Percentiles rank a stretch among this genome's conserved stretches.
These are phyloP conservation scores for Fragum sueziense DNA, from an alignment of 2,888 invertebrate species.

Conservation along the genomic window DNA sequence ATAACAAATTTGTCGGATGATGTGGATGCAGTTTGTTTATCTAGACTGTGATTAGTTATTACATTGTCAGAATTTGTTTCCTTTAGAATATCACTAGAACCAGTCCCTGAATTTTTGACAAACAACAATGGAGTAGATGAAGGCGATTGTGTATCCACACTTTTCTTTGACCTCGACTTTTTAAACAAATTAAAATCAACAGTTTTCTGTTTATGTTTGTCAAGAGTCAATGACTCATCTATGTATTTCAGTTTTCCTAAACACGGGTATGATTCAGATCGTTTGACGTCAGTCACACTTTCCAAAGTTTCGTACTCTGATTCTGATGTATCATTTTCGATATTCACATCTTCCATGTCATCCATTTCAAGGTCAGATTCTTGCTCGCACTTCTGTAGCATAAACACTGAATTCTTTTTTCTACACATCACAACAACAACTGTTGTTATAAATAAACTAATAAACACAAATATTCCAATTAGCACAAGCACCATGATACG, in stretches of 20 bases:
- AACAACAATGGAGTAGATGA: slow-evolving; percentile 14
- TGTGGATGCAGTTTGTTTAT: slow-evolving; percentile 7
- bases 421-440: slow-evolving; percentile 78
- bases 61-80: background rate
- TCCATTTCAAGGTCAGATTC: slow-evolving; percentile 76
- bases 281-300: background rate
- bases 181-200: background rate
- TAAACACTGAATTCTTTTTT: slow-evolving; percentile 80
- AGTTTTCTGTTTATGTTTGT: background rate
- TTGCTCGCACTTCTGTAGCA: slow-evolving; percentile 75
- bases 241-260: slow-evolving; percentile 23
- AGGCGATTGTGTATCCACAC: background rate
- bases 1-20: slow-evolving; percentile 13
- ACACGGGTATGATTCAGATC: slow-evolving; percentile 24
- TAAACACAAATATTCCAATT: slow-evolving; percentile 74
- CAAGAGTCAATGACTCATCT: background rate
- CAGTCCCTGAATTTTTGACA: slow-evolving; percentile 10
- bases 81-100: background rate
- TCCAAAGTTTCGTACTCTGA: slow-evolving; percentile 50
- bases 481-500: slow-evolving; percentile 48
- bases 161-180: slow-evolving; percentile 8
- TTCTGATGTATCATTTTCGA: slow-evolving; percentile 67
- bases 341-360: slow-evolving; percentile 68
- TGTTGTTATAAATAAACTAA: slow-evolving; percentile 74
- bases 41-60: background rate